Evolutionary conservation across 1,140 invertebrate species (phyloP).

Genomic region (Ips typographus): DNA sequence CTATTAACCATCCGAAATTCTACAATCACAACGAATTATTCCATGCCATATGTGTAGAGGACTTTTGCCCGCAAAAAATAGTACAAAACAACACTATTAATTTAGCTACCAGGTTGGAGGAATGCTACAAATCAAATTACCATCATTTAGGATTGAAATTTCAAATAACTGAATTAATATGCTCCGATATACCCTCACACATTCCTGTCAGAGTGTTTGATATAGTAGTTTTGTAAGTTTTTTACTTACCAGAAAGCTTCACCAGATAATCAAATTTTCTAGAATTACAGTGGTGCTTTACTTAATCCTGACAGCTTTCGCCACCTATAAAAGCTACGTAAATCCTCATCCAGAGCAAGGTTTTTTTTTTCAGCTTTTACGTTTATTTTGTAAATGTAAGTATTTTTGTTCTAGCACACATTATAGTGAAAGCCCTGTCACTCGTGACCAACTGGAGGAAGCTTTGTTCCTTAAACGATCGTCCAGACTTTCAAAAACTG

Average conservation of each 20-base stretch:
- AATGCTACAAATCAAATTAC: neutral
- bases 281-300: no score
- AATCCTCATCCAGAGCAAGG: no score
- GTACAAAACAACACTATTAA: neutral
- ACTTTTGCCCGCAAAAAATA: neutral
- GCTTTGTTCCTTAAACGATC: constrained; percentile 19
- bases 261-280: no score
- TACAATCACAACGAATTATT: constrained; percentile 28
- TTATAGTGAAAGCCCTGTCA: constrained; percentile 15
- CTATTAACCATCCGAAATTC: constrained; percentile 17
- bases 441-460: constrained; percentile 30
- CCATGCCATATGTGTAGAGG: constrained; percentile 15
- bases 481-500: constrained; percentile 33
- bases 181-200: neutral
- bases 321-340: no score
- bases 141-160: neutral
- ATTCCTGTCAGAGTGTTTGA: no score
- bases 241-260: no score
- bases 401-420: no score
- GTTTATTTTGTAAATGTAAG: no score
- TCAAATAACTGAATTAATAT: neutral
- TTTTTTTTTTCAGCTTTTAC: no score
- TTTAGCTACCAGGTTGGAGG: neutral
- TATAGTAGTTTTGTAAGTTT: no score
- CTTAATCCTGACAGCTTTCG: no score